Evolutionary conservation across 2,888 invertebrate species (phyloP), one percentile per base, ranked within the genome.

Genomic region (Tachystola acroxantha): DNA sequence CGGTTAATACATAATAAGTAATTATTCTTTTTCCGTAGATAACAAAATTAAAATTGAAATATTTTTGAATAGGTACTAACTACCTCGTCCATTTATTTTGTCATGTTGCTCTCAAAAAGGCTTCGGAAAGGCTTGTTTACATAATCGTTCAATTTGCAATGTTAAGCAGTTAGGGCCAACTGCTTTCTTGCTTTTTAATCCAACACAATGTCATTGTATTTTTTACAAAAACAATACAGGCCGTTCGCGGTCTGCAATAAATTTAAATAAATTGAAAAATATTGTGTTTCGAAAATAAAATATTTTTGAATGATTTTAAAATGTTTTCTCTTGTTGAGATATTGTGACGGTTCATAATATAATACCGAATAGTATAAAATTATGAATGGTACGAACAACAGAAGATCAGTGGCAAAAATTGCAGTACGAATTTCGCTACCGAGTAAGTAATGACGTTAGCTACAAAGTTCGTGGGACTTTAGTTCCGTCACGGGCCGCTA

Each of bases 81-180:
- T 59, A 64, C 56, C 50, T n/a, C 50, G 45, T 44, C 53, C 46
- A 57, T 57, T 58, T 69, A 64, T 64, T 71, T 67, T 67, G 60
- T 63, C 61, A 60, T 63, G 62, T 49, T 45, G 46, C 50, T 44
- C 37, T 57, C 71, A 73, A 80, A 81, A 82, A 79, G 72, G 64
- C 64, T 67, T 64, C 58, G 52, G 43, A 59, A 65, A 68, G 70
- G 64, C 73, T 78, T 77, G 79, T 82, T 80, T 84, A 80, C 82
- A 79, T 81, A 82, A 82, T 75, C 67, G 70, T 72, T 72, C 54
- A 74, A 85, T 86, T 84, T 84, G 85, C 82, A 84, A 85, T 85
- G 68, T 77, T 80, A 86, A 86, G 63, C 62, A 70, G 69, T 45
- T 56, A 46, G 50, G 61, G 43, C 65, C 77, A 73, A 69, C 60